Evolutionary conservation across 2,113 vertebrate genomes (phyloP), one percentile per base, ranked within the genome.

Genomic region (Trochalopteron elliotii): DNA sequence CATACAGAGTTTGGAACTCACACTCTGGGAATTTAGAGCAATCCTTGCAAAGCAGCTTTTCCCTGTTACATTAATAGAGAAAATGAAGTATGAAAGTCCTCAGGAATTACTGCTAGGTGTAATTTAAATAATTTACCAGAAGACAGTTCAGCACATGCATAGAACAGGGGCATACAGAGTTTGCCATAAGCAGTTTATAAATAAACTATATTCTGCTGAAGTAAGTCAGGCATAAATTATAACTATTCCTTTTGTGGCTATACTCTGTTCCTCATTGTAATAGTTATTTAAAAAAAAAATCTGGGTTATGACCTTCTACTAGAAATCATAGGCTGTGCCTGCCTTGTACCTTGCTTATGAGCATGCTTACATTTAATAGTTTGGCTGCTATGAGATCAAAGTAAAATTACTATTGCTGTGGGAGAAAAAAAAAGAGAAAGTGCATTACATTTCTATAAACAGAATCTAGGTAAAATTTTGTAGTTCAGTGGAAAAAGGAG

Each of bases 101-200:
- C 96, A 98, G 98, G 98, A 98, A 98, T 98, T 97, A 98, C 97
- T 97, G 98, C 97, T 98, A 98, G 98, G 98, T 98, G 96, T 98
- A 98, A 98, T 98, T 98, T 98, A 98, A 98, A 98, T 98, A 98
- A 98, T 98, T 98, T 98, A 98, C 98, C 97, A 98, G 97, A 97
- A 98, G 98, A 98, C 97, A 97, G 97, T 98, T 98, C 97, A 98
- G 97, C 96, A 98, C 97, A 98, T 97, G 96, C 97, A 98, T 97
- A 97, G 97, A 98, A 98, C 96, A 98, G 97, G 98, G 97, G 98
- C 97, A 98, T 97, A 97, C 97, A 96, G 98, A 98, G 97, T 98
- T 98, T 98, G 98, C 98, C 98, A 98, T 98, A 98, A 98, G 98
- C 97, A 98, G 98, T 98, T 98, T 98, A 98, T 98, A 98, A 98